Evolutionary conservation across 2,113 vertebrate species (phyloP).

Genomic region (Leptobrachium ailaonicum): DNA sequence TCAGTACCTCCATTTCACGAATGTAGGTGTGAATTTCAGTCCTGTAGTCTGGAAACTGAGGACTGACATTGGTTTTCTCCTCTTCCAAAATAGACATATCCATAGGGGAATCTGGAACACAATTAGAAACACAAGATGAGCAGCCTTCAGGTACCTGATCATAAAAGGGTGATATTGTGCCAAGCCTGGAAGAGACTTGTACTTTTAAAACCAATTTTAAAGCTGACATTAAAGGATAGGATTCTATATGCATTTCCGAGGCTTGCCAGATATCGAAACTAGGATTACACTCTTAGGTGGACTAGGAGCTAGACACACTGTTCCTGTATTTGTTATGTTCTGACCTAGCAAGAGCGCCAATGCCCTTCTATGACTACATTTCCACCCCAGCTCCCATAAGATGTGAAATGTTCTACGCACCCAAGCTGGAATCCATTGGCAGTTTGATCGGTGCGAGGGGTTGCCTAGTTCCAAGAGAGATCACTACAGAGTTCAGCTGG

Average conservation of each 20-base stretch:
- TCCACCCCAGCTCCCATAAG: no score
- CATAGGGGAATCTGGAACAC: conserved; percentile 82
- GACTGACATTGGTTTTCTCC: conserved; percentile 69
- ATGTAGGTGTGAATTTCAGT: conserved; percentile 86
- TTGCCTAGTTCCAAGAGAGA: conserved; percentile 68
- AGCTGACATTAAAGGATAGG: no score
- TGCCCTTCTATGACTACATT: no score
- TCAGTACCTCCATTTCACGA: conserved; percentile 88
- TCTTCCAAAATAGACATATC: conserved; percentile 88
- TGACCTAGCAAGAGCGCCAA: no score
- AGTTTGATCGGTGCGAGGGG: conserved; percentile 78
- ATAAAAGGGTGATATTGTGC: no score
- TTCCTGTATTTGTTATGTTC: no score
- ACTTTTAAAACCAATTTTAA: background rate
- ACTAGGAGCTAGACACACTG: no score
- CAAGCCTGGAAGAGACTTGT: background rate
- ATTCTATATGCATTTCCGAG: no score
- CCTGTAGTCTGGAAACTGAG: conserved; percentile 83
- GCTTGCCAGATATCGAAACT: no score
- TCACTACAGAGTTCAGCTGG: conserved; percentile 65
- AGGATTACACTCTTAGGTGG: no score
- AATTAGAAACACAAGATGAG: background rate
- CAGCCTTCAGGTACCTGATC: no score
- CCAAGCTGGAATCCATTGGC: conserved; percentile 83
- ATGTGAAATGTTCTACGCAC: conserved; percentile 58